Evolutionary conservation across 2,113 vertebrate genomes (phyloP).

Genomic region (Bubalus kerabau): DNA sequence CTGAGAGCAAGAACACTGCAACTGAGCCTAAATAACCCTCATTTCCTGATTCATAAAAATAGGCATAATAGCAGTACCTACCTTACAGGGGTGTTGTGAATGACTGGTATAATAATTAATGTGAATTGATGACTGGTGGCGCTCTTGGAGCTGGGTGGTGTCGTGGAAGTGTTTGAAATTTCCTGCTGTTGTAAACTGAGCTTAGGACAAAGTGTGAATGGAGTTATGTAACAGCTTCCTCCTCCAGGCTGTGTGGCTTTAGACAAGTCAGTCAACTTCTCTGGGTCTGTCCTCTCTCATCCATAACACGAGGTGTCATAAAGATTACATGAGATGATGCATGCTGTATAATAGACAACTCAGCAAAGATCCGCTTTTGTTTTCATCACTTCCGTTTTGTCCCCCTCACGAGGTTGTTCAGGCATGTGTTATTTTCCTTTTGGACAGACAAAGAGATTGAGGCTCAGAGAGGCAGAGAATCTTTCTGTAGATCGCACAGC

Average conservation of each 20-base stretch:
- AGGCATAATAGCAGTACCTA: neutral
- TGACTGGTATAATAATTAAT: fast-evolving
- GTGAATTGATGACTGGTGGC: too few species aligned
- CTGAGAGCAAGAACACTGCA: neutral
- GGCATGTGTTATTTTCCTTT: fast-evolving
- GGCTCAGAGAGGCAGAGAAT: neutral
- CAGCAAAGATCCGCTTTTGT: neutral
- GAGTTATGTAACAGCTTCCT: fast-evolving
- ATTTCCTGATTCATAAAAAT: neutral
- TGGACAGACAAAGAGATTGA: neutral
- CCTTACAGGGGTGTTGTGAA: neutral
- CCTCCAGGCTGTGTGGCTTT: neutral
- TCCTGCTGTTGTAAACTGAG: neutral
- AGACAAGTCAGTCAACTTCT: neutral
- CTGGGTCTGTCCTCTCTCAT: neutral
- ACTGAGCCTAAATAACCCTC: neutral
- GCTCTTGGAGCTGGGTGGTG: neutral
- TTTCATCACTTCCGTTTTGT: neutral
- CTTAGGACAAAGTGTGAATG: neutral
- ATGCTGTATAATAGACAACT: neutral
- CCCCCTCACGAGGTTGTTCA: fast-evolving
- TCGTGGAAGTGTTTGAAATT: neutral
- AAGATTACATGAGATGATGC: neutral
- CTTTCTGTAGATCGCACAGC: neutral
- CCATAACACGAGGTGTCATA: fast-evolving